phyloP scores from a whole-genome alignment of 2,888 invertebrate genomes.

The Phyto melanocephala region DNA sequence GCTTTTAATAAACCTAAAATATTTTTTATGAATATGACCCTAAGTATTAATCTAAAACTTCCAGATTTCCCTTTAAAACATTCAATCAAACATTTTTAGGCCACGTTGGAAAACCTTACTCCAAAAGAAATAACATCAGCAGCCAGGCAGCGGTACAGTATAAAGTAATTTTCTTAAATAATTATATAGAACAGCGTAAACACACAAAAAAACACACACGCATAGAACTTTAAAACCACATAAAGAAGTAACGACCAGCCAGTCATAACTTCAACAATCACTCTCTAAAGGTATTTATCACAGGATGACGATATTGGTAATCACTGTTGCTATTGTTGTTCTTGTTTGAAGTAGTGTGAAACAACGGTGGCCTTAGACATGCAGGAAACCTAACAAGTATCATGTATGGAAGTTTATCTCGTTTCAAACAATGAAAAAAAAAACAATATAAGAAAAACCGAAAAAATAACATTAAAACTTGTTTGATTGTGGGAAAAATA shows the following conservation, averaged over 20 bases:
- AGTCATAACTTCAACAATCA: conserved; percentile 26
- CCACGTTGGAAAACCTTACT: no score
- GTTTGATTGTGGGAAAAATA: conserved; percentile 64
- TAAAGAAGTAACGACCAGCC: background rate
- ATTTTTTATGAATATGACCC: no score
- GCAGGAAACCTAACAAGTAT: conserved; percentile 64
- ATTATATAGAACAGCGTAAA: conserved; percentile 29
- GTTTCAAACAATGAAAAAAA: no score
- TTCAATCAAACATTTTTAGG: no score
- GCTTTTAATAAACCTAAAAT: no score
- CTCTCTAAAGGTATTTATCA: conserved; percentile 39
- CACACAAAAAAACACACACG: no score
- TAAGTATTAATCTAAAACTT: no score
- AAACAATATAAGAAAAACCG: conserved; percentile 9
- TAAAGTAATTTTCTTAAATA: conserved; percentile 63
- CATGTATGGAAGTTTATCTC: conserved; percentile 47
- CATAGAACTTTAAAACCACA: background rate
- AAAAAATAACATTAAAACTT: conserved; percentile 38
- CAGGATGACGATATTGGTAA: conserved; percentile 46
- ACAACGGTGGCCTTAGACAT: conserved; percentile 34
- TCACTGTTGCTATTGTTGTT: conserved; percentile 19
- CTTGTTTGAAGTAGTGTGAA: conserved; percentile 1
- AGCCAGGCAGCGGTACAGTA: conserved; percentile 42
- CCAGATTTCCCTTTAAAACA: no score
- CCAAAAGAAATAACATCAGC: no score